Evolutionary conservation across 2,113 vertebrate species (phyloP), one percentile per base, ranked within the genome.

Genomic region (Scolopax mira): DNA sequence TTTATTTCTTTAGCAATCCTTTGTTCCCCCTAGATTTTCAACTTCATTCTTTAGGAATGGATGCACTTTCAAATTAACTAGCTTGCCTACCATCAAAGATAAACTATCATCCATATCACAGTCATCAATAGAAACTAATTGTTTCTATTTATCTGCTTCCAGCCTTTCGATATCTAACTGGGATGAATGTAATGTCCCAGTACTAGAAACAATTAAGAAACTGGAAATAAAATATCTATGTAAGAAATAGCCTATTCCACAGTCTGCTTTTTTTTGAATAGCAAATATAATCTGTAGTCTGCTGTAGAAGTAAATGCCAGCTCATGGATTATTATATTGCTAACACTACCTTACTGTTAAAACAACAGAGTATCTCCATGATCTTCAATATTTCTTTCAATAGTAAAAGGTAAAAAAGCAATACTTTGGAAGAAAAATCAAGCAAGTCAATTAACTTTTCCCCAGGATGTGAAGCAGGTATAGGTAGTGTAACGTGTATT

Each of bases 121-220:
- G 5, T 73, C 54, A 55, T 88, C 49, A 67, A 61, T 61, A 79
- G 19, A 77, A 49, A 69, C 14, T 64, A 52, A 88, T 61, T 79
- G 7, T 52, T 96, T 92, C 39, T 48, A 49, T 91, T 92, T 92
- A 48, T 77, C 37, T 62, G 25, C 35, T 52, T 74, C 57, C 33
- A 73, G 18, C 35, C n/a, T n/a, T 80, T 67, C 58, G 22, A 15
- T 66, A 74, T 22, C 35, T 81, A 62, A 51, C 15, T 70, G 52
- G 39, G 49, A 10, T 51, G 25, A 89, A 60, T 62, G 15, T 52
- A 48, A 58, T 55, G 8, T 19, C 5, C 10, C 27, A 41, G 18
- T 35, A 10, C 4, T 37, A 58, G 69, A 95, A 75, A 46, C 27
- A 81, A 78, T 49, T 10, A 72, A 88, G 18, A 70, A 69, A 5